Percentiles rank a stretch among this genome's conserved stretches.
Evolutionary conservation across 2,888 invertebrate species (phyloP).

Genomic region (Drosophila diplacantha): DNA sequence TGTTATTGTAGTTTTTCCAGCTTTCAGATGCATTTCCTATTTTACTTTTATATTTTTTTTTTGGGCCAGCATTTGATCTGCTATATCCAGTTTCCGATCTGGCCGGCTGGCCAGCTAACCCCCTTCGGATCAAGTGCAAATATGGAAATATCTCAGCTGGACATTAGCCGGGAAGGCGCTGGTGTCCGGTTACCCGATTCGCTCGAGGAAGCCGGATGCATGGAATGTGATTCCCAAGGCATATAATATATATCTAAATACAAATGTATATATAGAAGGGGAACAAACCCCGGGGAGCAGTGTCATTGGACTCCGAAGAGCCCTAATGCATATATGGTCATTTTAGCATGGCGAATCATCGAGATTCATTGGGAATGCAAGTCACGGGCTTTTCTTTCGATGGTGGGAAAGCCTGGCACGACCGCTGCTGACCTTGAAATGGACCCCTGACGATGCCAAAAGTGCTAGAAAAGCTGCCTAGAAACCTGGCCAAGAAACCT

Average conservation of each 20-base stretch:
- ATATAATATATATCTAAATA: neutral
- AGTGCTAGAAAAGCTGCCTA: conserved; percentile 24
- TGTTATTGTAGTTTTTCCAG: neutral
- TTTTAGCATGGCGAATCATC: conserved; percentile 6
- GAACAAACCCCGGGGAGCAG: neutral
- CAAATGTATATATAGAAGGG: neutral
- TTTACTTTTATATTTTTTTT: neutral
- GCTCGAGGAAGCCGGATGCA: conserved; percentile 19
- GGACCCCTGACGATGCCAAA: conserved; percentile 33
- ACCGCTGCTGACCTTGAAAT: conserved; percentile 55
- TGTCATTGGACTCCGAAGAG: conserved; percentile 13
- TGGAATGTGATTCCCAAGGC: conserved; percentile 6
- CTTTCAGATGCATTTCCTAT: conserved; percentile 4
- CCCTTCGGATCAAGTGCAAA: conserved; percentile 18
- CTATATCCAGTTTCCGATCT: conserved; percentile 19
- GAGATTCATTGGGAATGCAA: conserved; percentile 42
- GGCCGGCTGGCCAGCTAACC: conserved; percentile 26
- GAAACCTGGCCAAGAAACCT: conserved; percentile 17
- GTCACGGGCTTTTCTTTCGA: conserved; percentile 22
- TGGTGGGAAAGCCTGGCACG: conserved; percentile 29
- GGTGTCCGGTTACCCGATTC: conserved; percentile 30
- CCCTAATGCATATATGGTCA: conserved; percentile 11
- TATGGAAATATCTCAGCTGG: conserved; percentile 11
- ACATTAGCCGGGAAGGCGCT: conserved; percentile 6
- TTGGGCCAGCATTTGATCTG: conserved; percentile 8